Percentiles rank a stretch among this genome's conserved stretches.
phyloP scores from a whole-genome alignment of 2,888 invertebrate species.

The Chrysotoxum bicinctum region DNA sequence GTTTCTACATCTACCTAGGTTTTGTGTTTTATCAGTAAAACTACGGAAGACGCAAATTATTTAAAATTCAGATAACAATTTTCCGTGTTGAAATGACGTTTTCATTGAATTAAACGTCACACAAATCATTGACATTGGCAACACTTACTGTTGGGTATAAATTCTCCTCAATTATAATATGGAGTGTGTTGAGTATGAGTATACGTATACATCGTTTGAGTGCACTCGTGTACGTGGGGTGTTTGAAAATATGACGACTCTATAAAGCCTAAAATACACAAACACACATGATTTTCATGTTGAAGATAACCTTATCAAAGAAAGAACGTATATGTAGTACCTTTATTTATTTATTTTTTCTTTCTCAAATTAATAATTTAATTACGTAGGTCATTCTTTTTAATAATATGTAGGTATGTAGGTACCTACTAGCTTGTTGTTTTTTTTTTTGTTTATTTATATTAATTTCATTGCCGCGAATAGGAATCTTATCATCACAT shows the following conservation, averaged over 20 bases:
- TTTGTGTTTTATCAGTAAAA: neutral
- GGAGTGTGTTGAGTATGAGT: neutral
- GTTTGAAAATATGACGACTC: conserved; percentile 7
- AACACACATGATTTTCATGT: conserved; percentile 9
- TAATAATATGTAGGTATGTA: no score
- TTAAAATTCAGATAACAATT: neutral
- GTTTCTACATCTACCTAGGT: neutral
- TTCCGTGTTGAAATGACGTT: conserved; percentile 3
- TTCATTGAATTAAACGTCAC: conserved; percentile 22
- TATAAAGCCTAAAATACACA: neutral
- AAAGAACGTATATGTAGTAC: no score
- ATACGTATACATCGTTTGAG: neutral
- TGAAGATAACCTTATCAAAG: conserved; percentile 61
- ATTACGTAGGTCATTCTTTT: conserved; percentile 62
- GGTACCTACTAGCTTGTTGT: neutral
- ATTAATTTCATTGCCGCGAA: conserved; percentile 45
- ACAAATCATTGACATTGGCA: neutral
- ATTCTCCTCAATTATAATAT: neutral
- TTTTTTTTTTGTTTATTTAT: neutral
- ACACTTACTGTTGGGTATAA: neutral
- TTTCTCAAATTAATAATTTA: conserved; percentile 46
- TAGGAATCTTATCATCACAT: conserved; percentile 44
- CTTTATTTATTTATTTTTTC: conserved; percentile 25
- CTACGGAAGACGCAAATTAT: neutral
- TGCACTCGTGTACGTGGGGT: neutral